Base-by-base conservation (phyloP, 2,888 invertebrate species). In the Osedax frankpressi region DNA sequence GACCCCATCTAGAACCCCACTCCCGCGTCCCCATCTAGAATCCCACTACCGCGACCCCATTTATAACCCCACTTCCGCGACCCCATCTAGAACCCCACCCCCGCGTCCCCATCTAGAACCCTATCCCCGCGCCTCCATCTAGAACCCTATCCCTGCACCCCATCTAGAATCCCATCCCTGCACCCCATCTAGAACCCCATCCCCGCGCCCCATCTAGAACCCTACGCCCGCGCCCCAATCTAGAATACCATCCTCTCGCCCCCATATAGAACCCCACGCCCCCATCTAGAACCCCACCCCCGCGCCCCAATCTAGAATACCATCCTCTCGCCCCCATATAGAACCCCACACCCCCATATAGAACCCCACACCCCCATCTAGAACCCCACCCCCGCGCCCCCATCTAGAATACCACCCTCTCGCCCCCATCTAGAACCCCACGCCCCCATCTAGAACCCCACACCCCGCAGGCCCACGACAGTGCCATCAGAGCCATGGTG, bases 401-500 rank as follows among this genome's bases (percentile, higher is more conserved):
- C 44, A 44, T 19, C 6, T 19, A 44, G 11, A 6, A 6, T 19
- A 6, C 6, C 44, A 44, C 44, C 6, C 44, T 19, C 44, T n/a
- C n/a, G n/a, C n/a, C n/a, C n/a, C n/a, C n/a, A n/a, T 44, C 44
- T 11, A 6, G 19, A 6, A 44, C 44, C 6, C 44, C 44, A 6
- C 19, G 11, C 6, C 44, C 44, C 44, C 44, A 44, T 19, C 6
- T 19, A 44, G 11, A 6, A 6, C 44, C 44, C 6, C 44, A 44
- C 44, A 44, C 44, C 44, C 44, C 44, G 11, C 82, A 93, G 94
- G 98, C 98, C n/a, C 98, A 98, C 82, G 98, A 98, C 85, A 92
- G 93, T 77, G 93, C 97, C 14, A 96, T 98, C n/a, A 88, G 98
- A 78, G 93, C 96, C 73, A 96, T 99, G 96, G 92, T 94, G 69